Percentiles rank a stretch among this genome's conserved stretches.
phyloP scores from a whole-genome alignment of 2,113 vertebrate species.

The Panurus biarmicus region DNA sequence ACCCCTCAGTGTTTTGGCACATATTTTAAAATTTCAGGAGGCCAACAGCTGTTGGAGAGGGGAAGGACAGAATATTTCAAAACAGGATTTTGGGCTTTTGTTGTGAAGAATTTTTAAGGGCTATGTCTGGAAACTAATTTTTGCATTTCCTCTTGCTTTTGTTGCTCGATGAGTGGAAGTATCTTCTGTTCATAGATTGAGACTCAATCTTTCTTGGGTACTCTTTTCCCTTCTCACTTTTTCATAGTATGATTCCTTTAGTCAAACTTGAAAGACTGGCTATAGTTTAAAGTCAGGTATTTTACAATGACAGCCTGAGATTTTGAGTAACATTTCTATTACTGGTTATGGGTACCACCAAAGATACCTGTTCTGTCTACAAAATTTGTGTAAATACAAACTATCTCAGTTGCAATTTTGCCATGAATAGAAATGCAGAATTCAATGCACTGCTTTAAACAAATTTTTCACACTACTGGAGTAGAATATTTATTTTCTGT shows the following conservation, averaged over 20 bases:
- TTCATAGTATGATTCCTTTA: neutral
- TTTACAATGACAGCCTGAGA: neutral
- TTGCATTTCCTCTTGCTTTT: neutral
- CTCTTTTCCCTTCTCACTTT: neutral
- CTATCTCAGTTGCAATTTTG: neutral
- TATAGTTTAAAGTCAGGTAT: neutral
- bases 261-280: neutral
- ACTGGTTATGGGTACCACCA: neutral
- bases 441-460: neutral
- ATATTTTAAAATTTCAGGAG: neutral
- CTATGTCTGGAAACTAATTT: neutral
- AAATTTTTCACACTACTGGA: neutral
- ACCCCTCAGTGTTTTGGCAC: neutral
- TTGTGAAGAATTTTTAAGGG: neutral
- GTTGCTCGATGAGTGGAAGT: neutral
- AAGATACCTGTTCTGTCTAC: neutral
- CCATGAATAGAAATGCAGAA: neutral
- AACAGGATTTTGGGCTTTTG: neutral
- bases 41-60: neutral
- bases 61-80: neutral
- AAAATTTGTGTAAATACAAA: neutral
- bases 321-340: neutral
- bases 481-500: neutral
- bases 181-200: neutral
- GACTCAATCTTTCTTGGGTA: neutral